Evolutionary conservation across 2,797 vertebrate genomes (phyloP).

Genomic region (Vespertilio murinus): DNA sequence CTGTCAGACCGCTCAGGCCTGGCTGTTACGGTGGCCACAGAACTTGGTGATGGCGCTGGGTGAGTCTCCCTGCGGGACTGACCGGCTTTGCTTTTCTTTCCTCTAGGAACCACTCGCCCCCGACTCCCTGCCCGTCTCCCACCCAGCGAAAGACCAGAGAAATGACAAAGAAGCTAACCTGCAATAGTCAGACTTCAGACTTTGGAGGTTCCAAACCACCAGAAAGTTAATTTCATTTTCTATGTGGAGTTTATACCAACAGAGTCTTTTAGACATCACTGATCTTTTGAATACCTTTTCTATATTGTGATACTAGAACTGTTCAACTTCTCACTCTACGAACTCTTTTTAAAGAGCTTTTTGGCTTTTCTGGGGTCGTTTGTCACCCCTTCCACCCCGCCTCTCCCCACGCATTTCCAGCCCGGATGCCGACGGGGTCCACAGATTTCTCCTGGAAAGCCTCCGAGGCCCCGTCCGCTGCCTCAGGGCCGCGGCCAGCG

Average conservation of each 20-base stretch:
- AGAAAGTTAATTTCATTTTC: conserved; percentile 76
- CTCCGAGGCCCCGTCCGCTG: conserved; percentile 27
- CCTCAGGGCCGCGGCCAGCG: conserved; percentile 51
- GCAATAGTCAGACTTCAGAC: conserved; percentile 79
- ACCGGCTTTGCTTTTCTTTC: conserved; percentile 31
- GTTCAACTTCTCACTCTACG: conserved; percentile 82
- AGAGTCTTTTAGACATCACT: conserved; percentile 79
- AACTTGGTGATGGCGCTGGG: not conserved
- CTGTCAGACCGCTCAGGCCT: not conserved
- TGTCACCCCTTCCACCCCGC: conserved; percentile 75
- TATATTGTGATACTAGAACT: conserved; percentile 80
- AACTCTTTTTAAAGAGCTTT: conserved; percentile 80
- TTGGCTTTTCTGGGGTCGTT: conserved; percentile 58
- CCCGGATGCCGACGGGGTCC: conserved; percentile 37
- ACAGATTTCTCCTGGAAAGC: not conserved
- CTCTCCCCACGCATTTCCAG: conserved; percentile 57
- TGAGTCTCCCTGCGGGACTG: not conserved
- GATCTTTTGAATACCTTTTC: conserved; percentile 77
- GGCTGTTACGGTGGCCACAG: not conserved
- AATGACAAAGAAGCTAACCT: conserved; percentile 79
- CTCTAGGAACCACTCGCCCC: conserved; percentile 60
- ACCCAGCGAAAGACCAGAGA: conserved; percentile 77
- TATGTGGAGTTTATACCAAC: conserved; percentile 81
- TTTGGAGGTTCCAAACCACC: conserved; percentile 79
- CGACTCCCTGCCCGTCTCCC: conserved; percentile 26